phyloP scores from a whole-genome alignment of 1,140 invertebrate species.

The Zelostemma sp. region DNA sequence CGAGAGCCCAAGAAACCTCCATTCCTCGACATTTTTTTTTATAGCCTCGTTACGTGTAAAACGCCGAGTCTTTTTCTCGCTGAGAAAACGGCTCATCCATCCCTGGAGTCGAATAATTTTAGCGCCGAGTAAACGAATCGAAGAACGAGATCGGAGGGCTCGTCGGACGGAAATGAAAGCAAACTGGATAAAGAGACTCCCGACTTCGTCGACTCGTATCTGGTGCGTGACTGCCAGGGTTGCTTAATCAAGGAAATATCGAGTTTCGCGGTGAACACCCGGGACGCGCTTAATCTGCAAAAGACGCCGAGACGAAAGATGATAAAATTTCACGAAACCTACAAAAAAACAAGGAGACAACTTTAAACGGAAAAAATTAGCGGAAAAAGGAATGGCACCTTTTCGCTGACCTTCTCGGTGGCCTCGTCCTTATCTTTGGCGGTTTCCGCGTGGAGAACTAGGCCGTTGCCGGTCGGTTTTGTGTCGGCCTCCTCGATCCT shows the following conservation, averaged over 20 bases:
- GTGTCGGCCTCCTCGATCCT: constrained; percentile 79
- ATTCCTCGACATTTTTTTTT: not conserved
- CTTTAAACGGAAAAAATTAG: not conserved
- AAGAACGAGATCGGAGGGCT: constrained; percentile 19
- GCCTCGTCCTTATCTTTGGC: constrained; percentile 75
- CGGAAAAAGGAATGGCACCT: no score
- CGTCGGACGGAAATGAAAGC: constrained; percentile 54
- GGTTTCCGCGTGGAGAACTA: constrained; percentile 75
- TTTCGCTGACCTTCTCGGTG: constrained; percentile 74
- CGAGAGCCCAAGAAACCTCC: constrained; percentile 3
- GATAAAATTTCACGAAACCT: no score
- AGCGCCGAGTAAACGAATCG: constrained; percentile 14
- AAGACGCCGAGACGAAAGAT: not conserved
- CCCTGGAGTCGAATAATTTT: not conserved
- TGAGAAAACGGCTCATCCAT: not conserved
- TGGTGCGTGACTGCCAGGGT: constrained; percentile 56
- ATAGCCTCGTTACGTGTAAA: not conserved
- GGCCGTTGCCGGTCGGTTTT: constrained; percentile 79
- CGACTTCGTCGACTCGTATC: constrained; percentile 45
- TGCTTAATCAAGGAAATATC: constrained; percentile 64
- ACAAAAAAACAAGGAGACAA: no score
- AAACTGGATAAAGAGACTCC: constrained; percentile 18
- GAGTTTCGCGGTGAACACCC: constrained; percentile 45
- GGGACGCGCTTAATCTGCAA: not conserved
- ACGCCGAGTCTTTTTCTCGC: no score